Base-by-base conservation (phyloP, 2,888 invertebrate genomes). In the Nysson spinosus region DNA sequence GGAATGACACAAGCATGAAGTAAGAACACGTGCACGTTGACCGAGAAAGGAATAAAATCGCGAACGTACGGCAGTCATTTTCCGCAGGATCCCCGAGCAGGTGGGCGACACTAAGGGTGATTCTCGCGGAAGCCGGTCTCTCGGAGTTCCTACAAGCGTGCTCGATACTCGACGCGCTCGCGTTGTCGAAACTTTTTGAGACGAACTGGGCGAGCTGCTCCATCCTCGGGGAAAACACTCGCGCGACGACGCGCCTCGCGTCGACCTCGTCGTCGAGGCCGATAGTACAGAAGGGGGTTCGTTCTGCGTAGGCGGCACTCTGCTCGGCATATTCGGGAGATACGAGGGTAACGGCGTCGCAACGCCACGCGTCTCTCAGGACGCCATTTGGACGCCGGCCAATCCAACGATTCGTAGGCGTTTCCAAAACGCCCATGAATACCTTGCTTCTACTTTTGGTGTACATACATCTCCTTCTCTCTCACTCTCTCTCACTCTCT, bases 161-260 rank as follows among this genome's bases (percentile, higher is more conserved):
- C 32, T 68, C 68, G 32, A 49, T 58, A 44, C 30, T 55, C 60
- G 54, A 9, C 24, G 47, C 55, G 44, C 46, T 62, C 66, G 63
- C 77, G 71, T 73, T 73, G 57, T 77, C 93, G 88, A 95, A 93
- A 67, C 95, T 95, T 89, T 95, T 95, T 82, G 94, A 94, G 85
- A 96, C 95, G 90, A 96, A 95, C 90, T 95, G 94, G 84, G 95
- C 94, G 88, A 96, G 91, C 90, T 95, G 94, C 90, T 95, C 95
- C 95, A 96, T 95, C 88, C 86, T 88, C 72, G 55, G 60, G 61
- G 69, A 69, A 66, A 63, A 68, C 61, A 56, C 57, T 56, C 69
- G 69, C 62, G 72, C 72, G 66, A 62, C 63, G 74, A 63, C 69
- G 76, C 72, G 61, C 54, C 70, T 62, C 63, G 70, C 65, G 69